Percentiles rank a stretch among this genome's conserved stretches.
phyloP scores from a whole-genome alignment of 2,888 invertebrate genomes.

The Torymus texanus region DNA sequence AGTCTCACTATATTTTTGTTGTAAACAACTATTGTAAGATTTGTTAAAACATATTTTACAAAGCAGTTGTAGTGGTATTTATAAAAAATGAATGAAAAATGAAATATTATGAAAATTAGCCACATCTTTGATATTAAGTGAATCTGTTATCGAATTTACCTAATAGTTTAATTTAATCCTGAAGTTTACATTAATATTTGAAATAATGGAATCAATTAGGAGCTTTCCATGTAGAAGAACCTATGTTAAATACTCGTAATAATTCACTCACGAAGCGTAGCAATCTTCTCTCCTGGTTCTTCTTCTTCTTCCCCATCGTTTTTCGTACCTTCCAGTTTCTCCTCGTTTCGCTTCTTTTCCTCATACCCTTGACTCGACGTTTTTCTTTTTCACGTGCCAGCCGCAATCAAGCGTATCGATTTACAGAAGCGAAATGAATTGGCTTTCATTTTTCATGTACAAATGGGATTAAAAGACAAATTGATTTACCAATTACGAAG shows the following conservation, averaged over 20 bases:
- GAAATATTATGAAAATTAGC: too few relatives aligned
- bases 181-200: too few relatives aligned
- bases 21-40: too few relatives aligned
- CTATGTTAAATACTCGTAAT: slow-evolving; percentile 5
- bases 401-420: slow-evolving; percentile 43
- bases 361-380: neutral
- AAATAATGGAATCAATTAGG: neutral
- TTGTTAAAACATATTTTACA: too few relatives aligned
- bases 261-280: slow-evolving; percentile 1
- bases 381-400: slow-evolving; percentile 34
- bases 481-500: slow-evolving; percentile 51
- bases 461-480: slow-evolving; percentile 53
- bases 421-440: slow-evolving; percentile 24
- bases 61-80: too few relatives aligned
- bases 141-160: too few relatives aligned
- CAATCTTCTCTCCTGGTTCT: neutral
- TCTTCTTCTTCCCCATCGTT: neutral
- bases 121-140: too few relatives aligned
- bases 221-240: neutral
- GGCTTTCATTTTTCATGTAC: slow-evolving; percentile 53
- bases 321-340: neutral
- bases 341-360: too few relatives aligned
- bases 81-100: too few relatives aligned
- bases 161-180: too few relatives aligned
- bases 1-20: too few relatives aligned